Percentiles rank a stretch among this genome's conserved stretches.
Evolutionary conservation across 2,888 invertebrate genomes (phyloP).

Genomic region (Tinea semifulvella): DNA sequence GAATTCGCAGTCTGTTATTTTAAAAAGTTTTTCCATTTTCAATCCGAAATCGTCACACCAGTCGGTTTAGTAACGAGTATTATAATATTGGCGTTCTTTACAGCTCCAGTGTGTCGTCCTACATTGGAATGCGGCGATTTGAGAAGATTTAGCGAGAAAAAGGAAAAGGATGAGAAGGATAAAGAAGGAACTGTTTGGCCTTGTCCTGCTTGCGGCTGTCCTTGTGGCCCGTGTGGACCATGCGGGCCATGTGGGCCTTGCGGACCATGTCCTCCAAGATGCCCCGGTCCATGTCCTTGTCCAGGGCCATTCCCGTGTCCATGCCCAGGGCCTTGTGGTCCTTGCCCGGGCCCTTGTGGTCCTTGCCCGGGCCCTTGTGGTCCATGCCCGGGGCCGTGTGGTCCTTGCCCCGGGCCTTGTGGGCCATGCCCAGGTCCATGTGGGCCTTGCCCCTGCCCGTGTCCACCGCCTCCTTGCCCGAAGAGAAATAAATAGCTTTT

Average conservation of each 20-base stretch:
- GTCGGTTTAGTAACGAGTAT: slow-evolving; percentile 3
- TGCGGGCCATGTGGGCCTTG: slow-evolving; percentile 5
- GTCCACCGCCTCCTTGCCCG: neutral
- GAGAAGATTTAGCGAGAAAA: neutral
- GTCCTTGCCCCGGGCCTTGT: neutral
- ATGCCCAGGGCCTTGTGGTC: slow-evolving; percentile 5
- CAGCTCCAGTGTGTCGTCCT: neutral
- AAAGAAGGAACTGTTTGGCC: neutral
- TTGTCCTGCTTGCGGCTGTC: slow-evolving; percentile 10
- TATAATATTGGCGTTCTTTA: slow-evolving; percentile 8
- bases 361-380: neutral
- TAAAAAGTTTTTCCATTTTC: neutral
- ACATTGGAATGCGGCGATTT: neutral
- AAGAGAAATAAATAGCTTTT: slow-evolving; percentile 5
- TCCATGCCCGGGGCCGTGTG: neutral
- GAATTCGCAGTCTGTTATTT: neutral
- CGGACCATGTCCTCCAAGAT: neutral
- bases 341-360: neutral
- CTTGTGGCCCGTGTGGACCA: slow-evolving; percentile 4
- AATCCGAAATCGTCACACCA: slow-evolving; percentile 9
- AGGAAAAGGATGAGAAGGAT: neutral
- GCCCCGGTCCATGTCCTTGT: neutral
- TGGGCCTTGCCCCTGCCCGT: slow-evolving; percentile 1
- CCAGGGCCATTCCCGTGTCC: neutral
- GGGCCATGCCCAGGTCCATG: neutral